Evolutionary conservation across 2,113 vertebrate genomes (phyloP), one percentile per base, ranked within the genome.

Genomic region (Microtus pennsylvanicus): DNA sequence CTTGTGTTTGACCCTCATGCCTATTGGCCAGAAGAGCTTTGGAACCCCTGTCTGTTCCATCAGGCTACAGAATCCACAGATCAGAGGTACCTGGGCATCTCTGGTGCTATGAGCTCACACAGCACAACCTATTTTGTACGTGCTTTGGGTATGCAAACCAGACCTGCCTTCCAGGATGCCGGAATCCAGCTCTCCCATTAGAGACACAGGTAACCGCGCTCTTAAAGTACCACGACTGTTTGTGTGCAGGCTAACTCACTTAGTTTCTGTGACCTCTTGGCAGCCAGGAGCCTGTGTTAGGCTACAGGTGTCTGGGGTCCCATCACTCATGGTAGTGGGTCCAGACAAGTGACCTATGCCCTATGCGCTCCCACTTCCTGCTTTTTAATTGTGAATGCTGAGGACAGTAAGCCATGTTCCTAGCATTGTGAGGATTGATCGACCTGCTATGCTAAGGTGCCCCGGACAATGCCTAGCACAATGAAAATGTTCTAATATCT

Each of bases 51-150:
- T n/a, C 5, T 13, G 24, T 19, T 11, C 74, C 24, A 10, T 14
- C 1, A 2, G 30, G 11, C 17, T 17, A 0, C 0, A 1, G 45
- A 1, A 1, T 3, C 90, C 5, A 7, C 13, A 2, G 61, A 35
- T 61, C 24, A n/a, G 45, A 1, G 17, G 1, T 38, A 30, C 63
- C 17, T 0, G 1, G 30, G 33, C 1, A 0, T 55, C 17, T 55
- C 35, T 11, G 5, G 7, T 69, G 45, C 24, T 6, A 63, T 33
- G 55, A 4, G 28, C 47, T 69, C 87, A 7, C 28, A 38, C 28
- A 95, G 7, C 28, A 63, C 26, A 24, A 19, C 2, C 21, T 35
- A 33, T 72, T 30, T 50, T 45, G 38, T 24, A n/a, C 52, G 52
- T 22, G 93, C 69, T 82, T 33, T 45, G 4, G 45, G 89, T 17